Base-by-base conservation (phyloP, 2,888 invertebrate genomes). In the Strigamia crassipes region DNA sequence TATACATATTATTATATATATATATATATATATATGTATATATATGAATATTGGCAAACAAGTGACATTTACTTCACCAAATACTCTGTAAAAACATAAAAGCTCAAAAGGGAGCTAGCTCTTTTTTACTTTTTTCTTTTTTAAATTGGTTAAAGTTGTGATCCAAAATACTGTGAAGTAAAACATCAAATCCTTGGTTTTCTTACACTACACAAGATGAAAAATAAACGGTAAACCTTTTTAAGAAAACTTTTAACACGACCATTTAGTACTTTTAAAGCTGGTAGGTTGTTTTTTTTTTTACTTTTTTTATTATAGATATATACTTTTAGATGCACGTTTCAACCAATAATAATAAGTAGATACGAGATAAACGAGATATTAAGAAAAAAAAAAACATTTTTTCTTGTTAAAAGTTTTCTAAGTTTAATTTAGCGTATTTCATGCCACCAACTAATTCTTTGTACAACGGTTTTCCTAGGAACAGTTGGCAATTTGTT, bases 141-240 rank as follows among this genome's bases (percentile, higher is more conserved):
- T 79, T 79, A 77, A 77, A 38, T 21, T 79, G 23, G 42, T 79
- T 79, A 56, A 80, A 80, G 51, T 80, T 80, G 80, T 80, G 80
- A 80, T 80, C 80, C 80, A 80, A 80, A 80, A 80, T 80, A 80
- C 80, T 56, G 56, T 56, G 80, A 80, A 80, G 80, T 80, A 80
- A 80, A 80, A 80, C 38, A 79, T 42, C 79, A 79, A 79, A 79
- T 79, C 42, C 42, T 38, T 79, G 38, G 38, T 77, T 15, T 27
- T 18, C 18, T 56, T 18, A n/a, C n/a, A 56, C 56, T 56, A 56
- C 56, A 56, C 56, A 56, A 56, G 56, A 56, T 56, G 56, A 56
- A 56, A 56, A 56, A 56, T 56, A 56, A 56, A 56, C 18, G n/a
- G 56, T 56, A 56, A 56, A 56, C 56, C 56, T 56, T 56, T 46